Evolutionary conservation across 23 tunicate species (phyloP).

Genomic region (Trididemnum nubilum): DNA sequence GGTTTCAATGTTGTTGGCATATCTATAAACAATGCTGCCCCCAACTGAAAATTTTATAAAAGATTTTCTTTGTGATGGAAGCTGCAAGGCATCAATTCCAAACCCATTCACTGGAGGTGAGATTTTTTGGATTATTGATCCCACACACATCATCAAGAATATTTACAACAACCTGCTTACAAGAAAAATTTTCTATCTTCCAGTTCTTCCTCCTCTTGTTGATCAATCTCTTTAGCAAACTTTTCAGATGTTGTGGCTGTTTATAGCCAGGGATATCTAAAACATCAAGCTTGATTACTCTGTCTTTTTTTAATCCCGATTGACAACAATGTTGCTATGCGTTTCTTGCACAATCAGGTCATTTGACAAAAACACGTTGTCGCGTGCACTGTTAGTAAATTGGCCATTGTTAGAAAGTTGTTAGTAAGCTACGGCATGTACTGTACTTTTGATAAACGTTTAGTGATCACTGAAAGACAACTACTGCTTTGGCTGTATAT

Average conservation of each 20-base stretch:
- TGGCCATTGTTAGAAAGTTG: too few species aligned
- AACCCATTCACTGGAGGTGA: slow-evolving; percentile 8
- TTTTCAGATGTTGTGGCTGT: background rate
- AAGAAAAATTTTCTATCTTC: slow-evolving; percentile 10
- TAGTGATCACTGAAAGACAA: too few species aligned
- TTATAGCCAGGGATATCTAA: background rate
- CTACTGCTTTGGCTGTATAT: too few species aligned
- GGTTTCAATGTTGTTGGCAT: background rate
- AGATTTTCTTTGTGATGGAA: slow-evolving; percentile 18
- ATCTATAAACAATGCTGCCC: slow-evolving; percentile 10
- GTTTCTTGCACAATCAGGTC: too few species aligned
- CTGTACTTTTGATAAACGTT: too few species aligned
- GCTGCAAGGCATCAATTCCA: background rate
- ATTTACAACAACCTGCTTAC: slow-evolving; percentile 3
- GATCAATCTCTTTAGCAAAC: background rate
- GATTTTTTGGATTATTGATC: background rate
- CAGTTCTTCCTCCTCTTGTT: background rate
- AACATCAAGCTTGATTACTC: too few species aligned
- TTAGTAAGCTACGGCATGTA: too few species aligned
- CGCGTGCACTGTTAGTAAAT: too few species aligned
- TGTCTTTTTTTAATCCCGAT: too few species aligned
- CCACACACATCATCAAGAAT: slow-evolving; percentile 17
- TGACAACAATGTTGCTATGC: too few species aligned
- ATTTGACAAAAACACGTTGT: too few species aligned
- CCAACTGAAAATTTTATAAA: slow-evolving; percentile 10